Evolutionary conservation across 1,140 invertebrate species (phyloP), one percentile per base, ranked within the genome.

Genomic region (Musca domestica): DNA sequence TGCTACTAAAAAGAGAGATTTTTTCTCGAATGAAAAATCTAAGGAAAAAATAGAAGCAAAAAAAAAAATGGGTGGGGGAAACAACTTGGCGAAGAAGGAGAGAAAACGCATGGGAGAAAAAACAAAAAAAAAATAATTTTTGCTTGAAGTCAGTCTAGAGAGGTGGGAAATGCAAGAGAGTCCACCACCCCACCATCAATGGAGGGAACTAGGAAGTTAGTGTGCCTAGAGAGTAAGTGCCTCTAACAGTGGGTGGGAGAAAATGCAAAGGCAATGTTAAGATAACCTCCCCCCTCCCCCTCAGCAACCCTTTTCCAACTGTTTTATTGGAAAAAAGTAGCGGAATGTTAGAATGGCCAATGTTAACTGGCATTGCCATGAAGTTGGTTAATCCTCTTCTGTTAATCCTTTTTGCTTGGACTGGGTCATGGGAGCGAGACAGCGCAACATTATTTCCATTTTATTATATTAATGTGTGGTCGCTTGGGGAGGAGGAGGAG

Each of bases 1-100:
- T 25, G 22, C 27, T 17, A 9, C 27, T 19, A 61, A 41, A 61
- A 41, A 61, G 12, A 2, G 9, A 22, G 20, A 19, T 61, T 61
- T 61, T 61, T 61, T 61, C 27, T 34, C 15, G 6, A 34, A 61
- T 19, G 41, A 34, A 61, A 51, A 10, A 14, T 58, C 56, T 61
- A 61, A 61, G 56, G 20, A 56, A n/a, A 56, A 61, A 61, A 61
- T 34, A 27, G 52, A 56, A 61, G 27, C 27, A n/a, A 20, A 25
- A 19, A 7, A 41, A 19, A 61, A 61, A 58, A 4, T 34, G 25
- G 30, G 27, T 34, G 12, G 27, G 23, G 27, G 23, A 61, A 61
- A 19, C 22, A 61, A 34, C 17, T 19, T 61, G 27, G 56, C 1
- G 3, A 56, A 34, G 19, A 7, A 19, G 41, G 27, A 61, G 56